phyloP scores from a whole-genome alignment of 2,888 invertebrate genomes.

The Leptogaster cylindrica region DNA sequence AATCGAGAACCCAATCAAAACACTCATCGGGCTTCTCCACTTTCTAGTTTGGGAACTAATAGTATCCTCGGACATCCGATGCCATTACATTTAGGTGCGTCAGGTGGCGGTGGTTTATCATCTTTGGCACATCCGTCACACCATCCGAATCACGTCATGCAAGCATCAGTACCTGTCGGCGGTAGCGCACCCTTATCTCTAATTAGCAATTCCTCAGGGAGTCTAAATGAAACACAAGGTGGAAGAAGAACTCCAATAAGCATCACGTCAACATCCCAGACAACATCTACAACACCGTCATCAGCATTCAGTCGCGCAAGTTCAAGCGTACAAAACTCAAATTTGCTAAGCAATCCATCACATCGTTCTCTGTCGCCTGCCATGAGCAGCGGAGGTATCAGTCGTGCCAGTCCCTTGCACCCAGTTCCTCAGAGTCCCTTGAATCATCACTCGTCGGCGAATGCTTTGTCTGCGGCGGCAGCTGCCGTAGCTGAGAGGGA shows the following conservation, averaged over 20 bases:
- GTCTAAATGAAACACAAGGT: conserved; percentile 48
- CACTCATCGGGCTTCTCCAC: conserved; percentile 59
- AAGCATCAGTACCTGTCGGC: conserved; percentile 56
- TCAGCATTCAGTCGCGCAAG: conserved; percentile 62
- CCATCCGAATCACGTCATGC: conserved; percentile 60
- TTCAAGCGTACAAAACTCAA: conserved; percentile 60
- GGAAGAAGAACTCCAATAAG: conserved; percentile 61
- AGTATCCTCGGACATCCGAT: conserved; percentile 60
- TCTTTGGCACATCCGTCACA: conserved; percentile 45
- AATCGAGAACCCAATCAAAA: conserved; percentile 42
- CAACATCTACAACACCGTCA: conserved; percentile 59
- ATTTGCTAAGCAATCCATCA: conserved; percentile 51
- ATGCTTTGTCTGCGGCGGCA: conserved; percentile 61
- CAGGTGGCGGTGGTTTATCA: conserved; percentile 56
- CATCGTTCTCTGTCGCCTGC: conserved; percentile 61
- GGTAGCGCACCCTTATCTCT: conserved; percentile 54
- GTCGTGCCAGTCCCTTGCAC: conserved; percentile 62
- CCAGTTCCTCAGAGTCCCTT: conserved; percentile 61
- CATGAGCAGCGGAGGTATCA: conserved; percentile 57
- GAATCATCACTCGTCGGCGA: conserved; percentile 61
- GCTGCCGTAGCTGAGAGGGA: conserved; percentile 62
- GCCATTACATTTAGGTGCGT: conserved; percentile 58
- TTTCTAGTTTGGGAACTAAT: conserved; percentile 55
- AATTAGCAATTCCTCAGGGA: conserved; percentile 48
- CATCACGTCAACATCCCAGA: conserved; percentile 54